These are phyloP conservation scores for Sinosuthora webbiana DNA, from an alignment of 2,113 vertebrate genomes.

Conservation along the genomic window DNA sequence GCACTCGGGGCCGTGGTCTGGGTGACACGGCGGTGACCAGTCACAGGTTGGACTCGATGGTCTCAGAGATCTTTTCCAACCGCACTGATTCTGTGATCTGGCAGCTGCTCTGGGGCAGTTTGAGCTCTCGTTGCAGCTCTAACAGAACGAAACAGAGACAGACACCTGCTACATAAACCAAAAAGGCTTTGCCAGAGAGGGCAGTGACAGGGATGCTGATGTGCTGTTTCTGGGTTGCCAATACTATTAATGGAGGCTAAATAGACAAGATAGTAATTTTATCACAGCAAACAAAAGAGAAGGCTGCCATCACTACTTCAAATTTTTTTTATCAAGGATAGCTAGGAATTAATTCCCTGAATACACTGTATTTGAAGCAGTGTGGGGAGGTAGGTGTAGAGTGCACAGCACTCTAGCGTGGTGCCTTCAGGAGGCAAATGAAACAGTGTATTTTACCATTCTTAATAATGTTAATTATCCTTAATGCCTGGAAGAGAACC, in stretches of 20 bases:
- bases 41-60: background rate
- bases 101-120: background rate
- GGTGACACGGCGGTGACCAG: fast-evolving
- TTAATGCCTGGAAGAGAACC: background rate
- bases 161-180: background rate
- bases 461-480: background rate
- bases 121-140: background rate
- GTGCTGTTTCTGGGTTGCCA: background rate
- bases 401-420: background rate
- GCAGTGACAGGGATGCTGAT: background rate
- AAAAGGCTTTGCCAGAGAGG: background rate
- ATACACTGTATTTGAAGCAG: background rate
- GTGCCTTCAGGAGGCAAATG: background rate
- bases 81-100: background rate
- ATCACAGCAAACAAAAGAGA: background rate
- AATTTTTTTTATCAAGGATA: background rate
- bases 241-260: background rate
- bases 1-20: fast-evolving
- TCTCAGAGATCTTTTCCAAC: background rate
- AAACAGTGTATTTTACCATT: background rate
- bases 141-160: background rate
- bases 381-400: background rate
- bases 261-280: background rate
- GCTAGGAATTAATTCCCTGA: background rate
- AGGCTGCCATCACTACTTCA: background rate